Evolutionary conservation across 2,888 invertebrate genomes (phyloP).

Genomic region (Heliconius hortense): DNA sequence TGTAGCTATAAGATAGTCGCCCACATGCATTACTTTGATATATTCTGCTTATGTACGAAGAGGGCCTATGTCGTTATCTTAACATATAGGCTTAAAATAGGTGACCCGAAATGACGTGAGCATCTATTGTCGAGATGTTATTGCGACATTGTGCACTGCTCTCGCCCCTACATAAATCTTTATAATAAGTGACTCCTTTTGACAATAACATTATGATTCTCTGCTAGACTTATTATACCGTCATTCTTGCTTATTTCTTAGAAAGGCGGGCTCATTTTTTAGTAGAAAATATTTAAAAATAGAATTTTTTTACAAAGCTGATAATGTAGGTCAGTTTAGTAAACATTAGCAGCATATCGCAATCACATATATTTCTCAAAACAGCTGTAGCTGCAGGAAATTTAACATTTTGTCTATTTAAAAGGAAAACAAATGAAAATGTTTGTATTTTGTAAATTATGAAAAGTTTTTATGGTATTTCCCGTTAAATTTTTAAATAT

Average conservation of each 20-base stretch:
- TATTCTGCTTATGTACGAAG: constrained; percentile 35
- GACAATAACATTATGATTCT: not conserved
- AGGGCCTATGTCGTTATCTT: constrained; percentile 34
- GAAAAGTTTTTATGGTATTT: not conserved
- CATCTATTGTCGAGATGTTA: constrained; percentile 47
- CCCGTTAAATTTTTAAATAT: not conserved
- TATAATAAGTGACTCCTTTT: not conserved
- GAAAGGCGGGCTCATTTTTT: not conserved
- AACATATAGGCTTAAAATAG: constrained; percentile 50
- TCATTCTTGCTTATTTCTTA: not conserved
- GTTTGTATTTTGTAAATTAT: not conserved
- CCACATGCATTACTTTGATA: constrained; percentile 49
- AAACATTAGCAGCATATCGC: not conserved
- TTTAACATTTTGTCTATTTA: not conserved
- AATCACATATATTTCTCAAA: not conserved
- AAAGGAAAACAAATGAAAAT: not conserved
- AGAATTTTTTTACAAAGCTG: not conserved
- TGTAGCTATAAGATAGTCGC: constrained; percentile 47
- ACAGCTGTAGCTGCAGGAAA: not conserved
- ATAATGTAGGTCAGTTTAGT: not conserved
- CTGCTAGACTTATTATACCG: not conserved
- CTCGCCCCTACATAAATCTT: constrained; percentile 28
- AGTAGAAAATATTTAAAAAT: not conserved
- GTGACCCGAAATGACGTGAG: constrained; percentile 49
- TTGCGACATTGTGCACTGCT: constrained; percentile 36